These are phyloP conservation scores for Saimiri boliviensis DNA, from an alignment of 2,113 vertebrate genomes.

Conservation along the genomic window DNA sequence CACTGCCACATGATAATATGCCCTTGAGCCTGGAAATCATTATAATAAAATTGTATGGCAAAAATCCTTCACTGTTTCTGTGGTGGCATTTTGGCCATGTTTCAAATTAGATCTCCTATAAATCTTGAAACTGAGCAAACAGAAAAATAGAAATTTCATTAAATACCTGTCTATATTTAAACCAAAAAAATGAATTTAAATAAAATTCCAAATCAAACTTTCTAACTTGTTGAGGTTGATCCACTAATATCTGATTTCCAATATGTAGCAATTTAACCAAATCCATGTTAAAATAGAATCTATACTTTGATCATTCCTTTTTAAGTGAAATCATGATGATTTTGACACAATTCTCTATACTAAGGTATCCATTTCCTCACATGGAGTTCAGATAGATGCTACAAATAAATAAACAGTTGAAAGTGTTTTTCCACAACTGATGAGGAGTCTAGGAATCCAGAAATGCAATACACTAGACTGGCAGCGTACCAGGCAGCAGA, in stretches of 20 bases:
- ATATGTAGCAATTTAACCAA: not conserved
- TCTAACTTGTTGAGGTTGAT: not conserved
- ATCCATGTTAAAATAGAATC: constrained; percentile 2
- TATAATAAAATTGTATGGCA: constrained; percentile 68
- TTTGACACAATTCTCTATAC: not conserved
- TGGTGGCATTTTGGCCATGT: constrained; percentile 57
- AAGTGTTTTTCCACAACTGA: constrained; percentile 5
- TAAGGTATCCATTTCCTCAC: constrained; percentile 9
- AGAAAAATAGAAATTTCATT: constrained; percentile 53
- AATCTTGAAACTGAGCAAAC: constrained; percentile 67
- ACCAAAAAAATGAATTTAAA: constrained; percentile 35
- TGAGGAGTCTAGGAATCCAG: not conserved
- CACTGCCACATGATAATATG: constrained; percentile 34
- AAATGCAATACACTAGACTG: not conserved
- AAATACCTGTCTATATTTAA: constrained; percentile 58
- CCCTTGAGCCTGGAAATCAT: constrained; percentile 67
- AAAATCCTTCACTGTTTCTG: constrained; percentile 39
- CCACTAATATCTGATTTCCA: constrained; percentile 2
- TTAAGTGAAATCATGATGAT: constrained; percentile 29
- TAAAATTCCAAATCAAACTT: constrained; percentile 48
- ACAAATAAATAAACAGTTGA: constrained; percentile 27
- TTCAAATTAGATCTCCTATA: constrained; percentile 66
- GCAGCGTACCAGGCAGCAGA: not conserved
- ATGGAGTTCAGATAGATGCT: not conserved
- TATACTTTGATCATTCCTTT: not conserved